A percentile compares a stretch with the other conserved stretches of the same genome.
phyloP scores from a whole-genome alignment of 2,797 vertebrate species.

The Urocyon cinereoargenteus region DNA sequence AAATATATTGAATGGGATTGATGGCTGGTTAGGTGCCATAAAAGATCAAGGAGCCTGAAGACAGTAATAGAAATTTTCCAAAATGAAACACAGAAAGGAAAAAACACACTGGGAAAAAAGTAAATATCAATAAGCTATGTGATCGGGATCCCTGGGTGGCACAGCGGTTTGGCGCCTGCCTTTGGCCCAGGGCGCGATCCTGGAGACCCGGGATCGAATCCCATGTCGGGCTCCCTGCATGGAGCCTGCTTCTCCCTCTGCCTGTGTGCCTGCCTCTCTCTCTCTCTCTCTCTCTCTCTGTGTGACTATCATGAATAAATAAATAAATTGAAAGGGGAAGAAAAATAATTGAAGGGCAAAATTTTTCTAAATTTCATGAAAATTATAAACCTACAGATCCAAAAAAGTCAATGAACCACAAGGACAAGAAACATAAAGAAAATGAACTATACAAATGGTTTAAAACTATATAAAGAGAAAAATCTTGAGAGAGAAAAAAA shows the following conservation, averaged over 20 bases:
- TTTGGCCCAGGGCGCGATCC: too few relatives aligned
- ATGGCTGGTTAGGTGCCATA: background rate
- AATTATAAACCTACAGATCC: background rate
- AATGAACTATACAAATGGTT: background rate
- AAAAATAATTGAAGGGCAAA: constrained; percentile 1
- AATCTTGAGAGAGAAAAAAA: background rate
- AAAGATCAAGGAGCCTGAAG: background rate
- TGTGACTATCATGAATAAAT: too few relatives aligned
- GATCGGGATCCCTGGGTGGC: too few relatives aligned
- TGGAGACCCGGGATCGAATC: too few relatives aligned
- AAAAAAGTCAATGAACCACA: background rate
- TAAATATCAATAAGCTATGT: background rate
- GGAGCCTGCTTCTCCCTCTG: too few relatives aligned
- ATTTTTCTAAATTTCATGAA: background rate
- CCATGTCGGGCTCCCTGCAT: too few relatives aligned
- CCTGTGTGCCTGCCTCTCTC: too few relatives aligned
- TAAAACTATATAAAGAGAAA: background rate
- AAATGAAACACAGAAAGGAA: background rate
- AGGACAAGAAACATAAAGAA: background rate
- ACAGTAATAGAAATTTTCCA: background rate
- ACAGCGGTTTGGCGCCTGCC: too few relatives aligned
- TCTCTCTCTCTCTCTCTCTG: too few relatives aligned
- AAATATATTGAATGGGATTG: background rate
- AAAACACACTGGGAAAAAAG: background rate
- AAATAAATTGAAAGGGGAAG: background rate